phyloP scores from a whole-genome alignment of 2,888 invertebrate species.

The Palloptera scutellata region DNA sequence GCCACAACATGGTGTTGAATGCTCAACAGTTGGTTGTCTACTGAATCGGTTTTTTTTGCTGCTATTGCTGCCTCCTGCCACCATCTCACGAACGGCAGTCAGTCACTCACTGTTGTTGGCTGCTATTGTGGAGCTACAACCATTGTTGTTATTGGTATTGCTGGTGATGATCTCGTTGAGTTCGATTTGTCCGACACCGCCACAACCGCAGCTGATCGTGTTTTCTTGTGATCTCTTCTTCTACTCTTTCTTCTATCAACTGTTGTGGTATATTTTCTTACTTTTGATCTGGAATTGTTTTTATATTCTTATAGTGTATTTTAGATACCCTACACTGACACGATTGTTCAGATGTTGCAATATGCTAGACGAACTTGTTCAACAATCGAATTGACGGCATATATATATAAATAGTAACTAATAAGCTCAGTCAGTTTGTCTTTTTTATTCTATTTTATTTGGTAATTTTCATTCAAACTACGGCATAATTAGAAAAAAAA shows the following conservation, averaged over 20 bases:
- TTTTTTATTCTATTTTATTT: conserved; percentile 20
- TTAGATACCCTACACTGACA: no score
- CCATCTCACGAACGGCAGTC: background rate
- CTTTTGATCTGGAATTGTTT: conserved; percentile 9
- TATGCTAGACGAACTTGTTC: no score
- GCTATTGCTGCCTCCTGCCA: background rate
- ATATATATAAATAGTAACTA: no score
- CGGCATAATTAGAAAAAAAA: no score
- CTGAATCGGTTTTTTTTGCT: conserved; percentile 15
- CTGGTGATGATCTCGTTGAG: no score
- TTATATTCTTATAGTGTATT: background rate
- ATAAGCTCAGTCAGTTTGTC: no score
- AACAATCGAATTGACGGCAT: no score
- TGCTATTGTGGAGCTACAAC: background rate
- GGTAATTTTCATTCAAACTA: conserved; percentile 16
- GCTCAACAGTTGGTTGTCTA: conserved; percentile 33
- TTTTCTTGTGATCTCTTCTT: conserved; percentile 15
- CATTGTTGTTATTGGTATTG: no score
- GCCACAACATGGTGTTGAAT: background rate
- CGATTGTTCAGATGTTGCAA: no score
- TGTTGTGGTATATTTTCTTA: no score
- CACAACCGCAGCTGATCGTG: background rate
- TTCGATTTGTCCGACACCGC: conserved; percentile 11
- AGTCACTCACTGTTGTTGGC: background rate
- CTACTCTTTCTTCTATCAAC: no score